Conservation (phyloP, 2,113 vertebrate species). For the Sphaerodactylus townsendi region DNA sequence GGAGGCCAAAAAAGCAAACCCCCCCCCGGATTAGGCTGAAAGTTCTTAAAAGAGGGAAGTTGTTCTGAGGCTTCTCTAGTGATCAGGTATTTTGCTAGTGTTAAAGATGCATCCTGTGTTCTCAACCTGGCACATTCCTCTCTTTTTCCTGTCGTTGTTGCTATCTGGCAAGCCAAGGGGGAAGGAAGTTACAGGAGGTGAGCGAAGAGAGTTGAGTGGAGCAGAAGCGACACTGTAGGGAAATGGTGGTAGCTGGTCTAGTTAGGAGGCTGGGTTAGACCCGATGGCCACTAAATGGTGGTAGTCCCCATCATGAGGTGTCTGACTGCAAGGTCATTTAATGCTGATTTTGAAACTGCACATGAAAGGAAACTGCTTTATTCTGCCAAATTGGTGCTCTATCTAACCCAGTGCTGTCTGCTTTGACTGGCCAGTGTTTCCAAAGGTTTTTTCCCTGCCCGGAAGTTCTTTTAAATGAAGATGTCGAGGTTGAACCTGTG, state of each 20-base stretch:
- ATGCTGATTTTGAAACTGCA: neutral
- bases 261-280: neutral
- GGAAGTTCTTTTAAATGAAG: neutral
- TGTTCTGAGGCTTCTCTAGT: constrained; percentile 13
- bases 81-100: constrained; percentile 35
- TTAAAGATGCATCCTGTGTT: constrained; percentile 1
- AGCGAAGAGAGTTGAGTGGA: neutral
- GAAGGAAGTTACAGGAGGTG: neutral
- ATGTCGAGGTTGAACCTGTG: neutral
- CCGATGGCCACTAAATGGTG: neutral
- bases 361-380: neutral
- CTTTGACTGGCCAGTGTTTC: too few species aligned
- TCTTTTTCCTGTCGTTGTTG: too few species aligned
- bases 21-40: too few species aligned
- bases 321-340: too few species aligned
- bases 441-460: neutral
- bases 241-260: neutral
- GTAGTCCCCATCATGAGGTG: neutral
- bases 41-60: neutral
- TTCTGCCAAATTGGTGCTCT: too few species aligned
- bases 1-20: too few species aligned
- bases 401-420: neutral
- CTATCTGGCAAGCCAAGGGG: too few species aligned
- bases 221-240: neutral
- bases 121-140: neutral